These are phyloP conservation scores for Limnephilus marmoratus DNA, from an alignment of 2,888 invertebrate species.

Conservation along the genomic window DNA sequence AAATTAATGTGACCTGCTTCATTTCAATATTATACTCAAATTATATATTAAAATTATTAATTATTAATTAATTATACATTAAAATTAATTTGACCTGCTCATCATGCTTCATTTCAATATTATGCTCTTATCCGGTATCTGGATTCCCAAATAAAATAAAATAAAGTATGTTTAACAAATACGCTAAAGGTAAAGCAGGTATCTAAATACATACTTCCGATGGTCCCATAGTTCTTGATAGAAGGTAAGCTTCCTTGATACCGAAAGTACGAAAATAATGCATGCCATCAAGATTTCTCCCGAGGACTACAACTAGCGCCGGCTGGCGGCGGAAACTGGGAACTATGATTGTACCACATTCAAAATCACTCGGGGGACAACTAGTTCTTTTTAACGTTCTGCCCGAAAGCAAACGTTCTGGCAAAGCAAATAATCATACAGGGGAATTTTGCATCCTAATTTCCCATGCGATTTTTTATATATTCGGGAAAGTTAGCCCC, in stretches of 20 bases:
- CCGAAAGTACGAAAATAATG: slow-evolving; percentile 9
- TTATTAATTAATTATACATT: no score
- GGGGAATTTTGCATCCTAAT: slow-evolving; percentile 78
- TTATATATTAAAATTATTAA: no score
- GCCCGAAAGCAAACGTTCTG: slow-evolving; percentile 45
- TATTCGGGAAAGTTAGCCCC: slow-evolving; percentile 40
- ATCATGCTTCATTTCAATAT: no score
- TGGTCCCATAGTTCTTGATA: not conserved
- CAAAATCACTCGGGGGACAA: slow-evolving; percentile 47
- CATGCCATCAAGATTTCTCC: slow-evolving; percentile 46
- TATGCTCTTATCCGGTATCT: no score
- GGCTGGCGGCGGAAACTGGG: slow-evolving; percentile 26
- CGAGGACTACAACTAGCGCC: slow-evolving; percentile 49
- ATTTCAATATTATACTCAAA: no score
- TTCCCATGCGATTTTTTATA: slow-evolving; percentile 74
- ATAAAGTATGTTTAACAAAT: not conserved
- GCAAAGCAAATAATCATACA: slow-evolving; percentile 63
- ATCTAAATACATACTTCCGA: not conserved
- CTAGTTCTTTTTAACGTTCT: slow-evolving; percentile 51
- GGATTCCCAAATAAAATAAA: no score
- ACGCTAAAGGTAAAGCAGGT: not conserved
- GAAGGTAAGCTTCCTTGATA: not conserved
- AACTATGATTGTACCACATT: slow-evolving; percentile 44
- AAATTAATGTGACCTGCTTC: no score
- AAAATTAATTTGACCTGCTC: no score